Conservation (phyloP, 2,113 vertebrate species). For the Eira barbara region DNA sequence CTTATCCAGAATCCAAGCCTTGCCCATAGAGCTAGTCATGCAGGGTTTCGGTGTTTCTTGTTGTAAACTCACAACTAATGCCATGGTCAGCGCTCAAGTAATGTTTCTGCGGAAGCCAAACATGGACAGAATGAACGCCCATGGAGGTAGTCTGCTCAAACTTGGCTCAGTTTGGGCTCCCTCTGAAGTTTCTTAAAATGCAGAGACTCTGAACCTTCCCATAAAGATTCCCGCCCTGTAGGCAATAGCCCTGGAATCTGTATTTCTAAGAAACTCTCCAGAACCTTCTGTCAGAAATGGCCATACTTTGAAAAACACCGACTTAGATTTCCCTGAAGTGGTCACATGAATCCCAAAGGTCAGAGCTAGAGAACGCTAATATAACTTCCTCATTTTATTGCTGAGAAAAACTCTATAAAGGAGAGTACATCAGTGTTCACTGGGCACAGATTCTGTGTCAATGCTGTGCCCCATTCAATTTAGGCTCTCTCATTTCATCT, state of each 20-base stretch:
- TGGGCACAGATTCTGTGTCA: not conserved
- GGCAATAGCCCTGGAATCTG: not conserved
- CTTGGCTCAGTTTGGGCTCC: rapidly evolving
- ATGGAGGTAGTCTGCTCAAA: not conserved
- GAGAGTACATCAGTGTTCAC: not conserved
- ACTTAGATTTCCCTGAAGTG: not conserved
- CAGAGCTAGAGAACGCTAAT: not conserved
- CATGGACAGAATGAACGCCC: too few relatives aligned
- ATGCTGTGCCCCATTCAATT: not conserved
- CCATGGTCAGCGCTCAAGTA: not conserved
- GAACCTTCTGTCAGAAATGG: not conserved
- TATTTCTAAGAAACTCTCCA: not conserved
- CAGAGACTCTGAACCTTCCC: not conserved
- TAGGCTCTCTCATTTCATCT: not conserved
- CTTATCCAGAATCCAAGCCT: not conserved
- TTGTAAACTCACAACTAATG: not conserved
- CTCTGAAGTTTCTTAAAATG: not conserved
- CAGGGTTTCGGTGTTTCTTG: not conserved
- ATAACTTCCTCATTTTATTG: not conserved
- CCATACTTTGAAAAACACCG: not conserved
- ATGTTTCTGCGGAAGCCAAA: not conserved
- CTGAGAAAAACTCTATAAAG: not conserved
- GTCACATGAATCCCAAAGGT: not conserved
- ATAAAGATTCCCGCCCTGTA: not conserved
- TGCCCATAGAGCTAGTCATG: rapidly evolving